Evolutionary conservation across 2,113 vertebrate species (phyloP), one percentile per base, ranked within the genome.

Genomic region (Colistium nudipinnis): DNA sequence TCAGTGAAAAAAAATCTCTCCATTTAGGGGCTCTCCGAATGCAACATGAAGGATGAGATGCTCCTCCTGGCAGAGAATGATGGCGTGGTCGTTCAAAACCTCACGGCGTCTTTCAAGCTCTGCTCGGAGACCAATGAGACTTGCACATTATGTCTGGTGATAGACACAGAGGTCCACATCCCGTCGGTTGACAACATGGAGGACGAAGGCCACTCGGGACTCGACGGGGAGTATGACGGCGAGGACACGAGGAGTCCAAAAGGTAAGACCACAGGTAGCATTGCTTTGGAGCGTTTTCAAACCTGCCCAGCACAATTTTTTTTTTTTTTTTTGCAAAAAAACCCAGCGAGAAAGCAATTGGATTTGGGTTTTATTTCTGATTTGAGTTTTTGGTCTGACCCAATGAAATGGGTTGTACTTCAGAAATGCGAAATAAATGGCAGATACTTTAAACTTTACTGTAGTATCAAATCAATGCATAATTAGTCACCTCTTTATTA

Each of bases 111-210:
- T 64, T 84, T 94, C 4, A 84, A 86, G 0, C 84, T 96, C 51
- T 93, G 90, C 74, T 95, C 60, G 14, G 16, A 35, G 43, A 47
- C 94, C 64, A 16, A 54, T 10, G 72, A 87, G 45, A 4, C 60
- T 13, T 97, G 95, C 19, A 47, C 27, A 4, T 86, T 94, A 6
- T 98, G 96, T 49, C 85, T 98, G 65, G 78, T 78, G 43, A 91
- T 95, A 54, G 55, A 62, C 1, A 20, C 88, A 7, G 75, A 84
- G 19, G 48, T 96, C 61, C 53, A 56, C 0, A 64, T 94, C 11
- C 4, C 6, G 2, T 13, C 2, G 2, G 55, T 48, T 7, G 19
- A 60, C 20, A 45, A 43, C 8, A 2, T 2, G 8, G 70, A 63
- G 3, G 39, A 66, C 12, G 62, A 69, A 45, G 59, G 12, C 11